phyloP scores from a whole-genome alignment of 64 coral and sea anemone genomes.

The Stichodactyla mertensii region DNA sequence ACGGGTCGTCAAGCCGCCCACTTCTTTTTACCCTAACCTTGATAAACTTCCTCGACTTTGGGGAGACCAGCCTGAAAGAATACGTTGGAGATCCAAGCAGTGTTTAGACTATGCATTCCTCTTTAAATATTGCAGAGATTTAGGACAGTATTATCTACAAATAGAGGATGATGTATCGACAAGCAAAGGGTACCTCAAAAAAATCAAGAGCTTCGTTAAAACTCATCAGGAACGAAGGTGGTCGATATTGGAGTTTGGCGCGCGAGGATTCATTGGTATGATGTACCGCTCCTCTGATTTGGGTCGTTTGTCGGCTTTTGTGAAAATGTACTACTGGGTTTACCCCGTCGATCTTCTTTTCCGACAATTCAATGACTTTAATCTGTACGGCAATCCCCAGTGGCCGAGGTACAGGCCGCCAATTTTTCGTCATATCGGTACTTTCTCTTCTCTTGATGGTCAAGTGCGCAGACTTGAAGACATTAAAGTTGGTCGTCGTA shows the following conservation, averaged over 20 bases:
- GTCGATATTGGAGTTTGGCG: conserved; percentile 65
- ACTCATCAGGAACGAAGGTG: conserved; percentile 28
- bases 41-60: conserved; percentile 34
- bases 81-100: conserved; percentile 59
- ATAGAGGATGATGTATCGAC: conserved; percentile 51
- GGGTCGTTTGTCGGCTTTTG: conserved; percentile 29
- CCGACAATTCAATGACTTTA: conserved; percentile 63
- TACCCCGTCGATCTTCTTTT: conserved; percentile 54
- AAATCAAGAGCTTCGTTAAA: conserved; percentile 38
- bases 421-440: conserved; percentile 50
- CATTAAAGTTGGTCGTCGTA: conserved; percentile 8
- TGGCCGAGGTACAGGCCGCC: conserved; percentile 44
- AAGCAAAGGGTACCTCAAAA: conserved; percentile 29
- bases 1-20: conserved; percentile 29
- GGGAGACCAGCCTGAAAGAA: conserved; percentile 39
- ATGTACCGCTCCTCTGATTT: conserved; percentile 32
- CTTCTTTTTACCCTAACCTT: conserved; percentile 22
- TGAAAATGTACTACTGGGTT: conserved; percentile 57
- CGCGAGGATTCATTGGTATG: conserved; percentile 64
- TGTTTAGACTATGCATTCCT: conserved; percentile 52
- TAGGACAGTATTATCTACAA: conserved; percentile 53
- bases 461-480: conserved; percentile 49
- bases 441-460: conserved; percentile 32
- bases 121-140: conserved; percentile 40
- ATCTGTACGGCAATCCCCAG: conserved; percentile 45